Conservation (phyloP, 2,797 vertebrate species). For the Gallirallus australis region DNA sequence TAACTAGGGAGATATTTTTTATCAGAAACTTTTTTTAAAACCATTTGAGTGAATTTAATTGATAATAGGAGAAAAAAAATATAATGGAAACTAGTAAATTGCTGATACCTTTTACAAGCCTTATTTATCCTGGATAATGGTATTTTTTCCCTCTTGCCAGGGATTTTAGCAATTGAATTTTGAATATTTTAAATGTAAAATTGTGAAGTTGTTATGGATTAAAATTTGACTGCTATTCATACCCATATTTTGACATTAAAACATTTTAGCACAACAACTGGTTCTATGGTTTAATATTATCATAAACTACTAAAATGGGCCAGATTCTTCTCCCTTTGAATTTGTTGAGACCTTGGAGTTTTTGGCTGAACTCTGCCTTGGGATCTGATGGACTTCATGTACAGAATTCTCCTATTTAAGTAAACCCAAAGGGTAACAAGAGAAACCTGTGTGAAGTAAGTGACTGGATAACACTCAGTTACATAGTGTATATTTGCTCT, state of each 20-base stretch:
- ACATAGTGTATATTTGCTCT: neutral
- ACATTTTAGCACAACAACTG: neutral
- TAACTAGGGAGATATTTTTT: conserved; percentile 82
- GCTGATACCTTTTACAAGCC: conserved; percentile 34
- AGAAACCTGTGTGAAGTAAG: neutral
- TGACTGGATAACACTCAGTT: neutral
- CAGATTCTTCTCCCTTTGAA: neutral
- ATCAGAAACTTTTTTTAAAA: conserved; percentile 75
- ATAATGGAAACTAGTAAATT: conserved; percentile 66
- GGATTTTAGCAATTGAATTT: conserved; percentile 33
- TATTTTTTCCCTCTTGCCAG: neutral
- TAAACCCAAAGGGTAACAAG: neutral
- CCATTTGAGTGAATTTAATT: conserved; percentile 78
- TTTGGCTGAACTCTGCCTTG: neutral
- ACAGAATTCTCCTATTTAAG: neutral
- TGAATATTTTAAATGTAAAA: conserved; percentile 42
- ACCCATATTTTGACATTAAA: conserved; percentile 1
- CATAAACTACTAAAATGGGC: neutral
- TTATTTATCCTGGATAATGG: conserved; percentile 19
- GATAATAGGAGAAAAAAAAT: conserved; percentile 74
- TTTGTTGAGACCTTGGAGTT: neutral
- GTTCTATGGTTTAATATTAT: neutral
- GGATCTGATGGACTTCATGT: neutral
- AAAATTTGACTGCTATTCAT: conserved; percentile 41
- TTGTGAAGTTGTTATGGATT: conserved; percentile 20